These are phyloP conservation scores for Paelopatides confundens DNA, from an alignment of 53 echinoderm and acorn worm genomes.

Conservation along the genomic window DNA sequence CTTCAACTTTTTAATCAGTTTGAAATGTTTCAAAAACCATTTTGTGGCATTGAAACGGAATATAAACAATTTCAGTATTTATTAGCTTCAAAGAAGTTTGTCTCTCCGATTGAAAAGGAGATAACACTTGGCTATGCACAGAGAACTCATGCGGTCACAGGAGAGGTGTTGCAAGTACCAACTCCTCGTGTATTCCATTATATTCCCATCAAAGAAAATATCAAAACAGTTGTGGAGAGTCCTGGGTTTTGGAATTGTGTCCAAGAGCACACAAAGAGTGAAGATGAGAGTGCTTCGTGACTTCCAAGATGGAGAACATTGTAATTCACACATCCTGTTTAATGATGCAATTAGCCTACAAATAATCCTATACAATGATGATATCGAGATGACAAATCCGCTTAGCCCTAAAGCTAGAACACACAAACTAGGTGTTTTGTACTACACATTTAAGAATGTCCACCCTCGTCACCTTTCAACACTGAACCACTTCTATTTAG, in stretches of 20 bases:
- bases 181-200: constrained; percentile 55
- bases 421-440: constrained; percentile 51
- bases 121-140: constrained; percentile 59
- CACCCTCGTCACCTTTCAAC: constrained; percentile 35
- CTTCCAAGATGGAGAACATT: constrained; percentile 55
- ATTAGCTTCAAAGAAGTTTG: constrained; percentile 19
- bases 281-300: constrained; percentile 43
- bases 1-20: constrained; percentile 43
- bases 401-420: constrained; percentile 55
- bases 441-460: constrained; percentile 35
- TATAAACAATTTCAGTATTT: constrained; percentile 62
- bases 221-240: constrained; percentile 51
- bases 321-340: neutral
- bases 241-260: constrained; percentile 48
- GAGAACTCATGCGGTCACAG: constrained; percentile 33
- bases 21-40: constrained; percentile 54
- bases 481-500: constrained; percentile 40
- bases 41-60: constrained; percentile 53
- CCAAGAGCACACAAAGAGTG: constrained; percentile 17
- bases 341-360: constrained; percentile 6
- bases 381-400: constrained; percentile 6
- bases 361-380: constrained; percentile 27
- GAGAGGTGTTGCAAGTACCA: constrained; percentile 52
- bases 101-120: constrained; percentile 47
- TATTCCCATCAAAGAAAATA: constrained; percentile 43